Conservation (phyloP, 2,797 vertebrate species). For the Leptoclinus maculatus region DNA sequence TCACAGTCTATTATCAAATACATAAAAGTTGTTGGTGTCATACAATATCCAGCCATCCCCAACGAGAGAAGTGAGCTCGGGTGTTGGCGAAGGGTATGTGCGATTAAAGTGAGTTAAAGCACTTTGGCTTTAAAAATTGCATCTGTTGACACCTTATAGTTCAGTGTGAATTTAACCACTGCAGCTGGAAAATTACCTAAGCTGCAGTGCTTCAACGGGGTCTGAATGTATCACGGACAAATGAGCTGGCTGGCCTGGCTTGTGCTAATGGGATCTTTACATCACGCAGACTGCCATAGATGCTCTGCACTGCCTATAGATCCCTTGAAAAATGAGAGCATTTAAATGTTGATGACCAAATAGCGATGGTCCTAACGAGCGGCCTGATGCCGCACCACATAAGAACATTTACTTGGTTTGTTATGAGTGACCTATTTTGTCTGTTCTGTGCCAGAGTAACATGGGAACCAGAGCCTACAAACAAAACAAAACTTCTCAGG, state of each 20-base stretch:
- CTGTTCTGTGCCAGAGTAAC: background rate
- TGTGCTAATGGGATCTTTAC: conserved; percentile 5
- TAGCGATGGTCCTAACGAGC: background rate
- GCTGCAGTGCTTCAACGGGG: conserved; percentile 27
- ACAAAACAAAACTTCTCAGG: background rate
- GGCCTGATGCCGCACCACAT: background rate
- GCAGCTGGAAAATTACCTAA: conserved; percentile 36
- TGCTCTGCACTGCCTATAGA: background rate
- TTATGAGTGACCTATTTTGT: background rate
- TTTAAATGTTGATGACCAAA: background rate
- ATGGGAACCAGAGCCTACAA: background rate
- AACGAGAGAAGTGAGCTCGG: conserved; percentile 46
- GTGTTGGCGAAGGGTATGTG: conserved; percentile 7
- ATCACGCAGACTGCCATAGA: background rate
- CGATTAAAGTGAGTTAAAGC: conserved; percentile 36
- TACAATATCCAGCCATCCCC: conserved; percentile 32
- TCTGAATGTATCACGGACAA: conserved; percentile 41
- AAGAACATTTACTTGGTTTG: background rate
- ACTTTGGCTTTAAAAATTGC: conserved; percentile 39
- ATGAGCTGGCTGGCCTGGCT: conserved; percentile 29
- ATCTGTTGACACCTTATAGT: conserved; percentile 47
- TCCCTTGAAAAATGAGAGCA: background rate
- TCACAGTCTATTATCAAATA: conserved; percentile 68
- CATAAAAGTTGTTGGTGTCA: conserved; percentile 45
- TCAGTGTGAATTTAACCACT: conserved; percentile 33